phyloP scores from a whole-genome alignment of 2,797 vertebrate species.

The Sphaeramia orbicularis region DNA sequence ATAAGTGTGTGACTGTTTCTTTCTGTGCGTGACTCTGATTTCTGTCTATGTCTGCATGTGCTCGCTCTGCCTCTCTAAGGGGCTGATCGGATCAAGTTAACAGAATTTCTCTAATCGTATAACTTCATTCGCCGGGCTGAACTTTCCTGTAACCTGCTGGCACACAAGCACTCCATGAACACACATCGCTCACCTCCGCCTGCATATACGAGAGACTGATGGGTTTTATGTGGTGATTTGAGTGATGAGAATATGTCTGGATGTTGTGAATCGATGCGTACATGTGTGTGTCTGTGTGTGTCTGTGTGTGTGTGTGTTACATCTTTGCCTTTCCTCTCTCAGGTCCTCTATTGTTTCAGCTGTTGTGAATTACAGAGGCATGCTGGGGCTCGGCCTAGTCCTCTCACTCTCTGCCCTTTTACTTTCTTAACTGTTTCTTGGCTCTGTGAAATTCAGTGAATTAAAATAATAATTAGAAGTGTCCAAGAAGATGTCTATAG shows the following conservation, averaged over 20 bases:
- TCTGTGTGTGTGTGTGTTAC: slow-evolving; percentile 17
- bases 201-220: slow-evolving; percentile 23
- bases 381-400: slow-evolving; percentile 65
- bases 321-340: slow-evolving; percentile 62
- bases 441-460: slow-evolving; percentile 20
- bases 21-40: slow-evolving; percentile 23
- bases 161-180: not conserved
- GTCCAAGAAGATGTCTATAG: not conserved
- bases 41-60: slow-evolving; percentile 12
- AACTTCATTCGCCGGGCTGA: slow-evolving; percentile 41
- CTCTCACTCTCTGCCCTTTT: slow-evolving; percentile 46
- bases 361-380: slow-evolving; percentile 85
- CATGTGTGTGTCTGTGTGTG: slow-evolving; percentile 21
- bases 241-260: slow-evolving; percentile 34
- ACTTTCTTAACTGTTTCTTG: slow-evolving; percentile 18
- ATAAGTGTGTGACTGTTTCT: not conserved
- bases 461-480: not conserved
- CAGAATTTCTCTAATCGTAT: slow-evolving; percentile 70
- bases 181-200: not conserved
- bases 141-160: slow-evolving; percentile 40
- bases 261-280: slow-evolving; percentile 1
- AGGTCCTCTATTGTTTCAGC: slow-evolving; percentile 82
- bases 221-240: slow-evolving; percentile 22
- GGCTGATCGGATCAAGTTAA: slow-evolving; percentile 71
- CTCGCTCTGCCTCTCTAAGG: slow-evolving; percentile 10